phyloP scores from a whole-genome alignment of 2,797 vertebrate species.

The Ptychadena robeensis region DNA sequence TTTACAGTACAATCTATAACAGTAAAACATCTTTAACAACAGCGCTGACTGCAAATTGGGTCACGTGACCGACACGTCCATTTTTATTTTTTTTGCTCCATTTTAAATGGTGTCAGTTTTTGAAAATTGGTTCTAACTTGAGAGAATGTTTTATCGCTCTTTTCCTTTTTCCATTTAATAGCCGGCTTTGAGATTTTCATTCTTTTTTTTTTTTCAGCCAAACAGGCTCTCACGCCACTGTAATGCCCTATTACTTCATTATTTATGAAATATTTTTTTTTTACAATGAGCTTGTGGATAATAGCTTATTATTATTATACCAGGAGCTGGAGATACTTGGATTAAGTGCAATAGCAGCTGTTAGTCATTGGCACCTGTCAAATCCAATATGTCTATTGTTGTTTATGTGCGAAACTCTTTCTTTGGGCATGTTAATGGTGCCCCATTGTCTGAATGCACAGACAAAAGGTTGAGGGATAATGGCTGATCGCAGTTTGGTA shows the following conservation, averaged over 20 bases:
- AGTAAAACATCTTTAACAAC: slow-evolving; percentile 41
- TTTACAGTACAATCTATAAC: slow-evolving; percentile 26
- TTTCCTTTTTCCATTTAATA: slow-evolving; percentile 24
- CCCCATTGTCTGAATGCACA: slow-evolving; percentile 70
- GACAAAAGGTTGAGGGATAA: slow-evolving; percentile 72
- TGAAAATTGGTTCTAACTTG: slow-evolving; percentile 24
- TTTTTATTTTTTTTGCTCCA: not conserved
- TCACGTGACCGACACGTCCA: not conserved
- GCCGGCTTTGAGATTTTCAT: slow-evolving; percentile 9
- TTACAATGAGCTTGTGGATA: slow-evolving; percentile 56
- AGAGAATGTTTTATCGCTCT: slow-evolving; percentile 12
- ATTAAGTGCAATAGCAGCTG: slow-evolving; percentile 66
- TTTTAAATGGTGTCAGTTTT: not conserved
- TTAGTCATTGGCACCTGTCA: slow-evolving; percentile 57
- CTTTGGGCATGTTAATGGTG: slow-evolving; percentile 68
- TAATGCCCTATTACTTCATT: slow-evolving; percentile 59
- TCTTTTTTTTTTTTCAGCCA: not conserved
- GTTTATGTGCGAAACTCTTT: slow-evolving; percentile 66
- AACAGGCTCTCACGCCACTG: slow-evolving; percentile 36
- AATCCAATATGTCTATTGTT: slow-evolving; percentile 62
- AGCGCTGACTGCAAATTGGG: slow-evolving; percentile 1
- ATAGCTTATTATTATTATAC: slow-evolving; percentile 64
- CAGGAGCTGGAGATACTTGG: slow-evolving; percentile 55
- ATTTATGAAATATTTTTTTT: slow-evolving; percentile 62
- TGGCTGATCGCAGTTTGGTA: slow-evolving; percentile 68